phyloP scores from a whole-genome alignment of 2,888 invertebrate genomes.

The Dasysyrphus albostriatus region DNA sequence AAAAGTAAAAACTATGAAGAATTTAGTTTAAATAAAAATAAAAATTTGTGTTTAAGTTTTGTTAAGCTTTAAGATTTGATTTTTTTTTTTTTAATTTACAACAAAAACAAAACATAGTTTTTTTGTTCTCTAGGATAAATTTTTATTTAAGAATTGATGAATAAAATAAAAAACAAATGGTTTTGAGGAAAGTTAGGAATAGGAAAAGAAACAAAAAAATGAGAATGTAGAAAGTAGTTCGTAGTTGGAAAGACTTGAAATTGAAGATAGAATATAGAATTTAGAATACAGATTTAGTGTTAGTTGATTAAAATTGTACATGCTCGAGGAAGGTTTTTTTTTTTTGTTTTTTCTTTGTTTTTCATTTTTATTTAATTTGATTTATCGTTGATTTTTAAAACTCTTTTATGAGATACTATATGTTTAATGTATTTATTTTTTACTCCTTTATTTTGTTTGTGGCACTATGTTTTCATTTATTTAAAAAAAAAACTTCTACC shows the following conservation, averaged over 20 bases:
- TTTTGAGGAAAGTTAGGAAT: constrained; percentile 22
- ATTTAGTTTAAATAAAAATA: constrained; percentile 44
- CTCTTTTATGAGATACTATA: constrained; percentile 12
- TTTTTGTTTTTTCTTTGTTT: constrained; percentile 45
- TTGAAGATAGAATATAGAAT: constrained; percentile 17
- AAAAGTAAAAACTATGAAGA: constrained; percentile 21
- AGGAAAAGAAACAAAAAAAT: not conserved
- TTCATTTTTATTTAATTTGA: constrained; percentile 22
- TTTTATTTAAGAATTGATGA: constrained; percentile 58
- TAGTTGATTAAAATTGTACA: constrained; percentile 60
- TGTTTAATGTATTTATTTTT: constrained; percentile 29
- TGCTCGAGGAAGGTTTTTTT: constrained; percentile 55
- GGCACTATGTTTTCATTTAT: not conserved
- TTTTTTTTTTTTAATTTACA: constrained; percentile 32
- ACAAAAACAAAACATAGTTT: constrained; percentile 32
- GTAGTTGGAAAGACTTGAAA: constrained; percentile 44
- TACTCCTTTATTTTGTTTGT: not conserved
- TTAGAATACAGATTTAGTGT: constrained; percentile 45
- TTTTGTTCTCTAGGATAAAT: constrained; percentile 70
- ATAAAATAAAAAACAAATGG: constrained; percentile 34
- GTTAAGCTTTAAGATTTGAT: constrained; percentile 60
- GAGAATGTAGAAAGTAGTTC: constrained; percentile 22
- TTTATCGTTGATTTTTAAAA: constrained; percentile 43
- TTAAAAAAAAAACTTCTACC: not conserved
- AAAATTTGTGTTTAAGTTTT: constrained; percentile 46